Evolutionary conservation across 2,888 invertebrate species (phyloP).

Genomic region (Tenthredo scrophulariae): DNA sequence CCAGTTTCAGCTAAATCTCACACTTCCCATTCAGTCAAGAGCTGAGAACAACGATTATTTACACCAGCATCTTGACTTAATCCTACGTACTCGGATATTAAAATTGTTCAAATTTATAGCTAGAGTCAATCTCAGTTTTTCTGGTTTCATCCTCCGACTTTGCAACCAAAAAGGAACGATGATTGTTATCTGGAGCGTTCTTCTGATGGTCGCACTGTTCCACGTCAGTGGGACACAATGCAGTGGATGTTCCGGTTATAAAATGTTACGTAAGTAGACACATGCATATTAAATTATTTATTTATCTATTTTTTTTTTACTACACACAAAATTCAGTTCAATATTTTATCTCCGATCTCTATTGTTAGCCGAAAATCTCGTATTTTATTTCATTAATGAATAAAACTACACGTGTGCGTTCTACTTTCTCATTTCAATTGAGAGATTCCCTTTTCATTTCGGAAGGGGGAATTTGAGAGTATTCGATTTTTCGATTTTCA

Average conservation of each 20-base stretch:
- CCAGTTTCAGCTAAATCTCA: neutral
- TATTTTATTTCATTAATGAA: neutral
- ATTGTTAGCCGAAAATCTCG: neutral
- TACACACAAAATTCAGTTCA: neutral
- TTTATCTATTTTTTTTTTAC: neutral
- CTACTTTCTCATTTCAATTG: neutral
- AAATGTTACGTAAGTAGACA: slow-evolving; percentile 20
- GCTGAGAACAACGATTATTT: neutral
- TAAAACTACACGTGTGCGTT: neutral
- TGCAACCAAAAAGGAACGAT: neutral
- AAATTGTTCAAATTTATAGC: neutral
- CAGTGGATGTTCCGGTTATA: slow-evolving; percentile 5
- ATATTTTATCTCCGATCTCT: neutral
- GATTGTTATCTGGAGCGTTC: neutral
- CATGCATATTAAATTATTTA: neutral
- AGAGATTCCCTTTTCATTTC: neutral
- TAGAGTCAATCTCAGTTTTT: neutral
- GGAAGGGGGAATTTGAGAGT: neutral
- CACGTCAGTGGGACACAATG: neutral
- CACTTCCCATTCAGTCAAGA: neutral
- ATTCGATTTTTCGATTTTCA: slow-evolving; percentile 27
- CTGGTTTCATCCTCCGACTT: neutral
- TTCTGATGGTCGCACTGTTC: slow-evolving; percentile 9
- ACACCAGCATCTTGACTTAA: neutral
- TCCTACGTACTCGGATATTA: neutral